Conservation (phyloP, 2,797 vertebrate genomes). For the Lutjanus campechanus region DNA sequence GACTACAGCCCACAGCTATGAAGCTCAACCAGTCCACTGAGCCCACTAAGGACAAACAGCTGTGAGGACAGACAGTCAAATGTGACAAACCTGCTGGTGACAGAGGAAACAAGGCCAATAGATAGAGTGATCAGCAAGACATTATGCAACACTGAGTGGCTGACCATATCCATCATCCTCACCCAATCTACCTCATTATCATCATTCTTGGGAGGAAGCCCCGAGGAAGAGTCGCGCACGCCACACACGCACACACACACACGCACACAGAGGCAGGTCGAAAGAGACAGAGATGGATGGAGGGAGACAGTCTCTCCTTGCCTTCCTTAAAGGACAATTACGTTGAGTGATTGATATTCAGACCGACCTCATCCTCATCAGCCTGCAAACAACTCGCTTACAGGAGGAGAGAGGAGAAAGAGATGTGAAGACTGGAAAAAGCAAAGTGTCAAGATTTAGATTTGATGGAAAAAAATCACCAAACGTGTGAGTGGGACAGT, state of each 20-base stretch:
- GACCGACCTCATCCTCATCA: conserved; percentile 77
- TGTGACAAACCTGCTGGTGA: conserved; percentile 46
- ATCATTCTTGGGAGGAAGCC: conserved; percentile 64
- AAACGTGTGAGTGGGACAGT: conserved; percentile 35
- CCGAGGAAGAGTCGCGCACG: conserved; percentile 32
- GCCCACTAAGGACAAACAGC: conserved; percentile 59
- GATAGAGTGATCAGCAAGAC: conserved; percentile 69
- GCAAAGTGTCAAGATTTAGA: conserved; percentile 41
- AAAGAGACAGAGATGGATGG: conserved; percentile 77
- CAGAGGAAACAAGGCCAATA: conserved; percentile 61
- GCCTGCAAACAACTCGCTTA: conserved; percentile 55
- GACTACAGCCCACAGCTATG: conserved; percentile 45
- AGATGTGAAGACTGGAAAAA: conserved; percentile 42
- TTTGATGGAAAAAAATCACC: conserved; percentile 61
- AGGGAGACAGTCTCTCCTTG: conserved; percentile 78
- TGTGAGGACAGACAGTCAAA: conserved; percentile 52
- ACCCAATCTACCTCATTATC: conserved; percentile 74
- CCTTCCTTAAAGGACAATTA: conserved; percentile 85
- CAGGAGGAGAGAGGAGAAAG: conserved; percentile 32
- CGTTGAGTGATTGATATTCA: conserved; percentile 79
- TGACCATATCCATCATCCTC: conserved; percentile 69
- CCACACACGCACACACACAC: not conserved
- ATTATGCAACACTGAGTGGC: conserved; percentile 66
- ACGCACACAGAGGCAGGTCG: conserved; percentile 54
- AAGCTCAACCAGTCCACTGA: conserved; percentile 33